Evolutionary conservation across 1,140 invertebrate species (phyloP), one percentile per base, ranked within the genome.

Genomic region (Drosophila suzukii): DNA sequence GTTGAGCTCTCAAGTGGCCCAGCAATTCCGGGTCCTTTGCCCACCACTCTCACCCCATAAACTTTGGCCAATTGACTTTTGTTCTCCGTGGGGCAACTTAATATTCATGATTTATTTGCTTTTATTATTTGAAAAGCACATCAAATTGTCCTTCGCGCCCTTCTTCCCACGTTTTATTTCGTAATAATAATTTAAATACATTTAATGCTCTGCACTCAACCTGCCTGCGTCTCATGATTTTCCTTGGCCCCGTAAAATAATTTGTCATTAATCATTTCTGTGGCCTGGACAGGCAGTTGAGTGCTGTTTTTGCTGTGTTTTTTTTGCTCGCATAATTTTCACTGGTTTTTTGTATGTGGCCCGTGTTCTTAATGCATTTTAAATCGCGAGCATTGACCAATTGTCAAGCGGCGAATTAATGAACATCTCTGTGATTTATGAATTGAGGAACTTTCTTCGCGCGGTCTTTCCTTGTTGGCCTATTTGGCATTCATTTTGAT

Each of bases 71-170:
- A 84, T 76, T 83, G 81, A 84, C 81, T 80, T 84, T 83, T 83
- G 81, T 83, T 56, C 65, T 57, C 53, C 15, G 50, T 11, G 49
- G 44, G 41, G 17, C 58, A 76, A 76, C 81, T 76, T 80, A 84
- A 83, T 84, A 84, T 83, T 83, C 65, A 85, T 83, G 67, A 84
- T 83, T 83, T 84, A 84, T 83, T 84, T 85, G 71, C 51, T 43
- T 74, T 74, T 74, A 58, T 75, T 75, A 78, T 84, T 75, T 47
- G 57, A 59, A 30, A 12, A 78, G 81, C 46, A 66, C 67, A 71
- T 50, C 30, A 58, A 30, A 57, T 36, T 43, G 30, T 30, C 27
- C 13, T 30, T 44, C 30, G 10, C 43, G 32, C 6, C 27, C 60
- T 56, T 20, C 17, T 10, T 24, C 6, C 20, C 3, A 20, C 36